A percentile compares a stretch with the other conserved stretches of the same genome.
phyloP scores from a whole-genome alignment of 2,888 invertebrate species.

The Peribatodes rhomboidaria region DNA sequence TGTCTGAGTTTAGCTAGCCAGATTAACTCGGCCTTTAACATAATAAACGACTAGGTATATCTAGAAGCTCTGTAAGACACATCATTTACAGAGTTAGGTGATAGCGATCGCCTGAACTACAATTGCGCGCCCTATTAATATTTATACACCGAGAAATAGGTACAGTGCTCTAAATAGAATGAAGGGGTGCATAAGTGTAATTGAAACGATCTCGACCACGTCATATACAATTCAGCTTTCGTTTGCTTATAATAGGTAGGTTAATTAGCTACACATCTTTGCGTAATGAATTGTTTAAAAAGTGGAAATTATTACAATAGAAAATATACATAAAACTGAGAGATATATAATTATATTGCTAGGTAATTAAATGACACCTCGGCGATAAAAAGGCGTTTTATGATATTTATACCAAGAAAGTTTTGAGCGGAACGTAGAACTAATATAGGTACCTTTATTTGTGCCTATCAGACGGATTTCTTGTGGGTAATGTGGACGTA shows the following conservation, averaged over 20 bases:
- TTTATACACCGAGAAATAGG: too few relatives aligned
- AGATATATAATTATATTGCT: background rate
- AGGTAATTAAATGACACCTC: too few relatives aligned
- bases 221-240: too few relatives aligned
- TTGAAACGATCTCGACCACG: too few relatives aligned
- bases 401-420: conserved; percentile 4
- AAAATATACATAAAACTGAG: conserved; percentile 7
- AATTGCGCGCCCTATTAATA: background rate
- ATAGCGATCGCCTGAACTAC: background rate
- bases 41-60: conserved; percentile 2
- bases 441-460: conserved; percentile 41
- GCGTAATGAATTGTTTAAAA: too few relatives aligned
- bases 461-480: conserved; percentile 55
- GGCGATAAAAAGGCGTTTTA: conserved; percentile 12
- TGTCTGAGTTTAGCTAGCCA: background rate
- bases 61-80: background rate
- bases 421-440: conserved; percentile 26
- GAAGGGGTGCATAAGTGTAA: too few relatives aligned
- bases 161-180: too few relatives aligned
- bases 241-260: too few relatives aligned
- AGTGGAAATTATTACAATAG: background rate
- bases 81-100: background rate
- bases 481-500: conserved; percentile 49
- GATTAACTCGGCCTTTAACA: conserved; percentile 7
- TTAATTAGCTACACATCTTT: too few relatives aligned